phyloP scores from a whole-genome alignment of 1,140 invertebrate genomes.

The Aphaenogaster rudis region DNA sequence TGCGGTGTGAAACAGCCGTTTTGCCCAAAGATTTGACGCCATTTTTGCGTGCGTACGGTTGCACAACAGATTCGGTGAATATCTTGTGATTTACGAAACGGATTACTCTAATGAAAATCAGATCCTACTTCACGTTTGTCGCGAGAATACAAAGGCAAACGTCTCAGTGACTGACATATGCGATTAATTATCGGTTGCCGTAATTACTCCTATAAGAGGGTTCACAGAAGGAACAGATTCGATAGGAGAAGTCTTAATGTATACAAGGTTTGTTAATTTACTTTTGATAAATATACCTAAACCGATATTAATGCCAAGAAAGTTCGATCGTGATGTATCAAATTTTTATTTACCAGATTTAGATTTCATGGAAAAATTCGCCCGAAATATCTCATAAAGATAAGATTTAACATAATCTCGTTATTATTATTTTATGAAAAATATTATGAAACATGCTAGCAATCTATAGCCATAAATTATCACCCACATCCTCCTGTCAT shows the following conservation, averaged over 20 bases:
- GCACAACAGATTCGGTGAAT: conserved; percentile 26
- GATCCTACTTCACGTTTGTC: background rate
- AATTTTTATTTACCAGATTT: conserved; percentile 16
- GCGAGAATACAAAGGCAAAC: conserved; percentile 12
- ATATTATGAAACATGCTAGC: conserved; percentile 12
- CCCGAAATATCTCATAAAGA: background rate
- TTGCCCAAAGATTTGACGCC: conserved; percentile 11
- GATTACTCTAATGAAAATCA: conserved; percentile 59
- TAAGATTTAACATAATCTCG: conserved; percentile 16
- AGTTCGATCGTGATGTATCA: background rate
- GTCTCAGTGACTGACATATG: conserved; percentile 51
- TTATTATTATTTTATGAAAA: conserved; percentile 42
- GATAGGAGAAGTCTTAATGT: background rate
- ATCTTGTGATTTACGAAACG: conserved; percentile 61
- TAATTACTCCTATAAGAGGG: background rate
- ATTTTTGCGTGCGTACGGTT: background rate
- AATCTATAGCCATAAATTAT: conserved; percentile 56
- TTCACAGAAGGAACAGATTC: background rate
- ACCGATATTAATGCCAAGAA: conserved; percentile 2
- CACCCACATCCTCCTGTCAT: conserved; percentile 44
- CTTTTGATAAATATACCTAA: background rate
- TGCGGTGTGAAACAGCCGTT: conserved; percentile 18
- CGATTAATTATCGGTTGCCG: conserved; percentile 45
- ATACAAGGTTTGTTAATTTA: background rate
- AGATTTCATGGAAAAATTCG: conserved; percentile 1